Percentiles rank a stretch among this genome's conserved stretches.
Evolutionary conservation across 2,797 vertebrate genomes (phyloP).

Genomic region (Brotula barbata): DNA sequence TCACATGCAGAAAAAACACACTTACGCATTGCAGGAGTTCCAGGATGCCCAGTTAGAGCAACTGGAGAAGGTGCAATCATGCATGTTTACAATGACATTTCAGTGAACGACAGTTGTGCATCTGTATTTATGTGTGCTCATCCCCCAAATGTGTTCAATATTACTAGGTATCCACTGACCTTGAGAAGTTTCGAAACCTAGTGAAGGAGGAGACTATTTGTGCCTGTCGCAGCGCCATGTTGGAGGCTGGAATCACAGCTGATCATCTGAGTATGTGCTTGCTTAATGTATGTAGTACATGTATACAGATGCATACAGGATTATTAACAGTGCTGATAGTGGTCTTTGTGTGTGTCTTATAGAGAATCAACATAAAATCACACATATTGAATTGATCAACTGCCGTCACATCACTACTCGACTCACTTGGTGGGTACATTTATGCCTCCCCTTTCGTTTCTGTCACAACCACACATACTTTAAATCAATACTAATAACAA

Average conservation of each 20-base stretch:
- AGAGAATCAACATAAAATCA: conserved; percentile 70
- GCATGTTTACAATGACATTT: not conserved
- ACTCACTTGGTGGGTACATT: conserved; percentile 77
- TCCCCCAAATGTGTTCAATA: conserved; percentile 11
- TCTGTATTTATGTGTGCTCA: not conserved
- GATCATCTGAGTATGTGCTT: conserved; percentile 45
- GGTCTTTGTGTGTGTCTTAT: conserved; percentile 32
- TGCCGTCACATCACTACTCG: conserved; percentile 74
- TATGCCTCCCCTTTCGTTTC: not conserved
- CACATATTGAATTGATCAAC: conserved; percentile 70
- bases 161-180: conserved; percentile 71
- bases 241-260: conserved; percentile 68
- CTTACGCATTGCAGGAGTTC: conserved; percentile 83
- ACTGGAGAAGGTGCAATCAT: conserved; percentile 74
- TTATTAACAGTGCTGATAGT: not conserved
- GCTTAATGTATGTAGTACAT: not conserved
- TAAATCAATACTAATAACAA: too few species aligned
- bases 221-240: conserved; percentile 76
- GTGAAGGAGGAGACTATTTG: conserved; percentile 80
- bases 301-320: not conserved
- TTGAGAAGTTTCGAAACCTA: conserved; percentile 80
- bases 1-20: conserved; percentile 75
- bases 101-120: too few species aligned
- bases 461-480: not conserved
- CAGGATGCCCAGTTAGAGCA: conserved; percentile 70